Base-by-base conservation (phyloP, 2,113 vertebrate species). In the Coptodon bakossiorum region DNA sequence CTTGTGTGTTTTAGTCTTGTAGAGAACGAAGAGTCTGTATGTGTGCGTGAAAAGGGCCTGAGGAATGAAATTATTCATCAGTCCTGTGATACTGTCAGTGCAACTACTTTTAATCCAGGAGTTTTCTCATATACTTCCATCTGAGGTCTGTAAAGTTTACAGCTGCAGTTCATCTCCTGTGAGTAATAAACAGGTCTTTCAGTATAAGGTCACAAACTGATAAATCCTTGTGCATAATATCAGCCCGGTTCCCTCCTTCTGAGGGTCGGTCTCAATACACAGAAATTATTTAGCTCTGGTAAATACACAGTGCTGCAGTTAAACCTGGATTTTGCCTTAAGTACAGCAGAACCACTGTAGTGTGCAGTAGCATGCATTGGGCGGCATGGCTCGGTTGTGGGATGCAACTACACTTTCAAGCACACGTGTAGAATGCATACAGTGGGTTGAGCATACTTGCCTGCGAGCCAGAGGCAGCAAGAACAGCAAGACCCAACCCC, bases 151-250 rank as follows among this genome's bases (percentile, higher is more conserved):
- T 63, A 34, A 40, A 59, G 50, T 90, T 90, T 88, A 82, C 80
- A 83, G 79, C 78, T 73, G 6, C 43, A 80, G 61, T 68, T 79
- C 27, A 86, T 90, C 82, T 56, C 11, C 50, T 84, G 53, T 81
- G 84, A 86, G 90, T 83, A 82, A 88, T 91, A 94, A 91, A 88
- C 86, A 88, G 89, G 59, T 92, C 88, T 91, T 9, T 73, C 76
- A 50, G 59, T 80, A 93, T 34, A 95, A 95, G 93, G 95, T 95
- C 93, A 93, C 50, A 29, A 82, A 29, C 84, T 88, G 89, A 91
- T 94, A 89, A 95, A 89, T 94, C 82, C 85, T 54, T 86, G 3
- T 81, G 71, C 53, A 76, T 88, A 90, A 56, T 78, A 56, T 88
- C 86, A 52, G 43, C 81, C 16, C 16, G 24, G 12, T 66, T 36